A percentile compares a stretch with the other conserved stretches of the same genome.
These are phyloP conservation scores for Bombus confusus DNA, from an alignment of 1,140 invertebrate species.

Conservation along the genomic window DNA sequence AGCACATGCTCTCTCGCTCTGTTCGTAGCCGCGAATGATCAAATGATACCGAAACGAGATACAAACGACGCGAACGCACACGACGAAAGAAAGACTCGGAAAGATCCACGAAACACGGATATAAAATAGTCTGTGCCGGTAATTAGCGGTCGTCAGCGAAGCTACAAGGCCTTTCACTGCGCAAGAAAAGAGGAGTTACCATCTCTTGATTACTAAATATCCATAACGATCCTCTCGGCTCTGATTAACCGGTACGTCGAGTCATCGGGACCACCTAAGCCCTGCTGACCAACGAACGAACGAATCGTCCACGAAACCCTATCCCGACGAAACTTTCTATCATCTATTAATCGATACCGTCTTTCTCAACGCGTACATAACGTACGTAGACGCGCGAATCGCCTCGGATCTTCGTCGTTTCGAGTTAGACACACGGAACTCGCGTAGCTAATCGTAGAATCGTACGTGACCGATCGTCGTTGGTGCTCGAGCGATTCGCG, in stretches of 20 bases:
- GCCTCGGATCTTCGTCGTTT: neutral
- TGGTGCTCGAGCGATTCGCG: slow-evolving; percentile 39
- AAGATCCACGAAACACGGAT: slow-evolving; percentile 6
- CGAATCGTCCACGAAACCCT: neutral
- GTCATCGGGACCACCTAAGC: slow-evolving; percentile 51
- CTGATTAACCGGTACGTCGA: slow-evolving; percentile 53
- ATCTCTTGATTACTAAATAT: slow-evolving; percentile 52
- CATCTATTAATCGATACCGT: slow-evolving; percentile 16
- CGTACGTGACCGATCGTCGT: slow-evolving; percentile 59
- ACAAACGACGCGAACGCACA: neutral
- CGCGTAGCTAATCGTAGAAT: slow-evolving; percentile 59
- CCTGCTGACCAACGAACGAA: neutral
- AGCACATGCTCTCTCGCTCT: neutral
- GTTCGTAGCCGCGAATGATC: neutral
- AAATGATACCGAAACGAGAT: neutral
- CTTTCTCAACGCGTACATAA: neutral
- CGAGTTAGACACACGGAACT: slow-evolving; percentile 23
- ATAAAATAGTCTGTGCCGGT: slow-evolving; percentile 31
- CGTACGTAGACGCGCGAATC: neutral
- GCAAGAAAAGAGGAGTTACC: slow-evolving; percentile 42
- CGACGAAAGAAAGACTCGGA: neutral
- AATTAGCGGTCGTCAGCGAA: slow-evolving; percentile 35
- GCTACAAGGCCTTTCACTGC: slow-evolving; percentile 34
- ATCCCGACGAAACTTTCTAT: slow-evolving; percentile 47
- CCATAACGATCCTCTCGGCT: slow-evolving; percentile 12